Evolutionary conservation across 1,140 invertebrate genomes (phyloP).

Genomic region (Delia radicum): DNA sequence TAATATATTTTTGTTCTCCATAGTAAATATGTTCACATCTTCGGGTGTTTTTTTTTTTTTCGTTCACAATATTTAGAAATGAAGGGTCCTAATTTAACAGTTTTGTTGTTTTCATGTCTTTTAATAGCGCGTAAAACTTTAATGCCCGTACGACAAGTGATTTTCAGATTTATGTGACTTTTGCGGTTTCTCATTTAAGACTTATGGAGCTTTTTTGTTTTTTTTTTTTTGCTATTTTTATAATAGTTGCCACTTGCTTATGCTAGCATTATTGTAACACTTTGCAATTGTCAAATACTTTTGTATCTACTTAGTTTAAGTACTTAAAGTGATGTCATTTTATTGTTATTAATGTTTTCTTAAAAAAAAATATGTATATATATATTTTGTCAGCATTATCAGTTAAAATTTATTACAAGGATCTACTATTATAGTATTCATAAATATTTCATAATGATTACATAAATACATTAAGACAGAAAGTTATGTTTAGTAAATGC

Average conservation of each 20-base stretch:
- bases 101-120: conserved; percentile 28
- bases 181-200: no score
- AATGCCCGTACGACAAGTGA: conserved; percentile 52
- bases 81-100: conserved; percentile 15
- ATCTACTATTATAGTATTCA: no score
- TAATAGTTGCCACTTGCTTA: neutral
- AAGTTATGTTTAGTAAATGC: no score
- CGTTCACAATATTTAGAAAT: neutral
- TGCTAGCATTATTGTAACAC: neutral
- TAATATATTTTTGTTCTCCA: conserved; percentile 9
- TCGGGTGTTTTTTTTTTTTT: neutral
- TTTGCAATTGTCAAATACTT: neutral
- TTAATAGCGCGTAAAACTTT: conserved; percentile 53
- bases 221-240: neutral
- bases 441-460: no score
- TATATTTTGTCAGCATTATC: neutral
- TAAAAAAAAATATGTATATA: neutral
- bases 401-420: conserved; percentile 1
- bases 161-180: conserved; percentile 49
- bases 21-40: neutral
- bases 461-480: no score
- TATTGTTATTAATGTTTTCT: conserved; percentile 8
- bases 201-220: neutral
- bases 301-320: neutral
- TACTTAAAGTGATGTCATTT: neutral